These are phyloP conservation scores for Equus przewalskii DNA, from an alignment of 2,113 vertebrate genomes.

Conservation along the genomic window DNA sequence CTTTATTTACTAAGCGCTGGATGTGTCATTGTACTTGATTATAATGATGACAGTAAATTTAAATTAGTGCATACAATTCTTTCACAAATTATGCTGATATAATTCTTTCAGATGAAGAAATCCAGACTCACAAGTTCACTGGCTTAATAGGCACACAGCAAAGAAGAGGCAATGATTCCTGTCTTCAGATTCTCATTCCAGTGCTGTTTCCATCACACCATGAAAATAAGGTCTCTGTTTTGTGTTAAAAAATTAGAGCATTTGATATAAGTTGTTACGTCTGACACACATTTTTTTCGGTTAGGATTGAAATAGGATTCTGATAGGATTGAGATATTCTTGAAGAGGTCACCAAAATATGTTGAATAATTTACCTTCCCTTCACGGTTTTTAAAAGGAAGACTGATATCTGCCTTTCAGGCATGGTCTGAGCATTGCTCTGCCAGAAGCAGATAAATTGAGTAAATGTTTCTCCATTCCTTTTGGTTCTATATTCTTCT, in stretches of 20 bases:
- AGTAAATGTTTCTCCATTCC: not conserved
- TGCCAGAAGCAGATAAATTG: not conserved
- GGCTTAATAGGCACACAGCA: not conserved
- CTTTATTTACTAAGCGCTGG: not conserved
- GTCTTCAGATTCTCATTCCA: not conserved
- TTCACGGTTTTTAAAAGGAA: not conserved
- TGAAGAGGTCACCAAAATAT: not conserved
- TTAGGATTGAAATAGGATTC: not conserved
- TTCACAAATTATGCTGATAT: not conserved
- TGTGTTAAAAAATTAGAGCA: not conserved
- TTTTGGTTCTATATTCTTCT: not conserved
- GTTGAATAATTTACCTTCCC: not conserved
- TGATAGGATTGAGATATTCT: not conserved
- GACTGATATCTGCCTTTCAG: not conserved
- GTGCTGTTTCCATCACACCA: not conserved
- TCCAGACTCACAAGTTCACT: not conserved
- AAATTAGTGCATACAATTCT: not conserved
- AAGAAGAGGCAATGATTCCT: not conserved
- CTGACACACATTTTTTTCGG: not conserved
- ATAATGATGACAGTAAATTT: not conserved
- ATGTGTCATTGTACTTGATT: not conserved
- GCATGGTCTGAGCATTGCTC: not conserved
- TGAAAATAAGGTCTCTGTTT: not conserved
- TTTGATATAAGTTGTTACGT: not conserved
- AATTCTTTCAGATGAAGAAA: slow-evolving; percentile 26